These are phyloP conservation scores for Acipenser oxyrinchus DNA, from an alignment of 2,797 vertebrate genomes.

Conservation along the genomic window DNA sequence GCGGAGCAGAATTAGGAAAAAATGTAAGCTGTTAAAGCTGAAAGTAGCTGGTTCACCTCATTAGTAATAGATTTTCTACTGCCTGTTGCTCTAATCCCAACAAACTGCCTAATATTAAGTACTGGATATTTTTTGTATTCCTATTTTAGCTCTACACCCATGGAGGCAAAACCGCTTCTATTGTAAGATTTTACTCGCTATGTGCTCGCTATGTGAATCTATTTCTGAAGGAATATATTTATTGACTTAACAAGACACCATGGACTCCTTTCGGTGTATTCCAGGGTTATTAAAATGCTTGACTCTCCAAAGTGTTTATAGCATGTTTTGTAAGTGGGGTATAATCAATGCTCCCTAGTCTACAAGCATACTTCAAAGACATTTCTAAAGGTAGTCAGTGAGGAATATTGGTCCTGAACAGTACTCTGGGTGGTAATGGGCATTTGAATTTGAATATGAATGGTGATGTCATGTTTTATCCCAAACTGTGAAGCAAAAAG, in stretches of 20 bases:
- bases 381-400: constrained; percentile 51
- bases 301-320: constrained; percentile 6
- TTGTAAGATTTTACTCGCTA: constrained; percentile 26
- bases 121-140: constrained; percentile 16
- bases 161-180: neutral
- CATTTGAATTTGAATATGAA: too few species aligned
- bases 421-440: neutral
- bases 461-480: too few species aligned
- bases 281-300: constrained; percentile 5
- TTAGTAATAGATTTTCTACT: constrained; percentile 52
- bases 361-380: constrained; percentile 51
- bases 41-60: constrained; percentile 42
- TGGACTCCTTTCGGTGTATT: neutral
- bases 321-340: constrained; percentile 53
- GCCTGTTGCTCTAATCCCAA: constrained; percentile 61
- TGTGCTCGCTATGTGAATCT: constrained; percentile 5
- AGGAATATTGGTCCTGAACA: constrained; percentile 40
- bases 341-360: constrained; percentile 51
- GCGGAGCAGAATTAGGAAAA: constrained; percentile 30
- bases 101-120: constrained; percentile 51
- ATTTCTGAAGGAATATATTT: constrained; percentile 11
- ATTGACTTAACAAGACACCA: constrained; percentile 14
- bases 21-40: constrained; percentile 35
- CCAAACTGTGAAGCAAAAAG: too few species aligned
- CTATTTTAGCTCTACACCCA: neutral